These are phyloP conservation scores for Abrostola tripartita DNA, from an alignment of 2,888 invertebrate species.

Conservation along the genomic window DNA sequence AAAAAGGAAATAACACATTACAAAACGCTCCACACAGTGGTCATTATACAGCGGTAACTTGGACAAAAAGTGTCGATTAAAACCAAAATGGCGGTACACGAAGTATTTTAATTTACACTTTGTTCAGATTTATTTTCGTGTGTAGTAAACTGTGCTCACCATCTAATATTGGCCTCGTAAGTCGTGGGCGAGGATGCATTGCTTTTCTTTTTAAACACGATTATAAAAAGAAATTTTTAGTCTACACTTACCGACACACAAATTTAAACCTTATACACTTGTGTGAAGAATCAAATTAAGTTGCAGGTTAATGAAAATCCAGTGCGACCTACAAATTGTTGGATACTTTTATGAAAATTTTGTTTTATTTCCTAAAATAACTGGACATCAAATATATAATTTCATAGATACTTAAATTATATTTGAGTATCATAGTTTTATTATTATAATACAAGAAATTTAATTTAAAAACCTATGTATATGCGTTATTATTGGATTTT, in stretches of 20 bases:
- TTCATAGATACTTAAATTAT: constrained; percentile 13
- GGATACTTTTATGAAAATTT: constrained; percentile 31
- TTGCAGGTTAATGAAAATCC: constrained; percentile 4
- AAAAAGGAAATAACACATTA: not conserved
- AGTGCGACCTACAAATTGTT: constrained; percentile 45
- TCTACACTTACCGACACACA: constrained; percentile 26
- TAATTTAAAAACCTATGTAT: constrained; percentile 1
- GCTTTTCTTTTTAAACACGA: constrained; percentile 66
- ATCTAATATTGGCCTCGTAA: constrained; percentile 64
- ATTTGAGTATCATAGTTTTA: constrained; percentile 10
- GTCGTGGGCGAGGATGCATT: constrained; percentile 69
- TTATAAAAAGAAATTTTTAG: constrained; percentile 59
- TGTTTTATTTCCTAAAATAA: constrained; percentile 37
- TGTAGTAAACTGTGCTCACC: constrained; percentile 58
- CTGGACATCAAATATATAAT: constrained; percentile 17
- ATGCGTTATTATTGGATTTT: not conserved
- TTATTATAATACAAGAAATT: constrained; percentile 1
- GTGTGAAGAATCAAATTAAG: constrained; percentile 11
- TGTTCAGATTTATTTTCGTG: constrained; percentile 59
- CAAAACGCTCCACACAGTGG: constrained; percentile 26
- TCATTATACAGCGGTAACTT: not conserved
- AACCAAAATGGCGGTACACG: constrained; percentile 19
- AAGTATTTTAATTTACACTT: constrained; percentile 48
- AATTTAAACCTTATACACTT: constrained; percentile 44
- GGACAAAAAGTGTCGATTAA: constrained; percentile 27